Base-by-base conservation (phyloP, 2,113 vertebrate genomes). In the Fulica atra region DNA sequence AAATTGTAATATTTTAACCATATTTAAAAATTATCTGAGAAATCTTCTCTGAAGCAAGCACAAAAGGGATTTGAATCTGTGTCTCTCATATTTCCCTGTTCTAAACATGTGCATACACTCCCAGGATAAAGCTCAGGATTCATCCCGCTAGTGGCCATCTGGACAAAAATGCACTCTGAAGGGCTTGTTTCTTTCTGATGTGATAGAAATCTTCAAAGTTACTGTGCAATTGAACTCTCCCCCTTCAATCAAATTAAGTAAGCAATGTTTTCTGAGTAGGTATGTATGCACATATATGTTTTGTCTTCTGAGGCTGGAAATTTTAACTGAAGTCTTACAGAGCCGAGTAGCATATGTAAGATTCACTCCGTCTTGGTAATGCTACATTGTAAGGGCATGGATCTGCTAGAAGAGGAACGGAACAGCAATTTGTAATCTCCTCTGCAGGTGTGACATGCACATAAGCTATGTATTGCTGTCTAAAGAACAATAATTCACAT, bases 81-180 rank as follows among this genome's bases (percentile, higher is more conserved):
- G 2, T n/a, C 2, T 88, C 25, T 70, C 16, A 3, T 54, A 59
- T 31, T 61, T 51, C 16, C 15, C 15, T 78, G 23, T 31, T 85
- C n/a, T 38, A 51, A 88, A 40, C 29, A 3, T 29, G 8, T 66
- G 25, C 0, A 0, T 29, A 56, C 9, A 21, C 6, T 68, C 29
- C 28, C 15, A 76, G 54, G 42, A 38, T 63, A 60, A 76, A 82
- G 28, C 36, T 87, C 50, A 65, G 40, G 63, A 54, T 59, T 85
- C 50, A 59, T 79, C n/a, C 40, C 61, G 21, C 35, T 65, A 40
- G 61, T 56, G 28, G 44, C 54, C 2, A 19, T 35, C 28, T 63
- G 21, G 13, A 35, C 18, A 73, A 81, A 91, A 96, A 50, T 8
- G 36, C 4, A 31, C 21, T 38, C 21, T 87, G 56, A 89, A 92